Evolutionary conservation across 2,113 vertebrate genomes (phyloP).

Genomic region (Sorex fumeus): DNA sequence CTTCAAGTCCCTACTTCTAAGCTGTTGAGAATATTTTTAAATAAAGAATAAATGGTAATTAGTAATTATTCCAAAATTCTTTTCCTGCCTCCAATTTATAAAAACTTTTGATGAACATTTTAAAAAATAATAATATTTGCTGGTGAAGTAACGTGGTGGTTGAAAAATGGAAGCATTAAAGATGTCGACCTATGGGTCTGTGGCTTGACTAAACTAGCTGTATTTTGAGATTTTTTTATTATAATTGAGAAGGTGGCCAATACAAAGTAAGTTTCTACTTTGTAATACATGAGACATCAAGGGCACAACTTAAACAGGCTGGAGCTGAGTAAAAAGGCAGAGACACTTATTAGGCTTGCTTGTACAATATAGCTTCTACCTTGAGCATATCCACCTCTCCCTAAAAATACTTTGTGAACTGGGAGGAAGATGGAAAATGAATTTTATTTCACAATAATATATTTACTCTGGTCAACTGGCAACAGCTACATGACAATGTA

Average conservation of each 20-base stretch:
- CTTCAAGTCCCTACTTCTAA: no score
- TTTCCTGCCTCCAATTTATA: no score
- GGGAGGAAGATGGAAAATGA: background rate
- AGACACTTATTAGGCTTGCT: background rate
- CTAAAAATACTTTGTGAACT: background rate
- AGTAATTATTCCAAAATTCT: no score
- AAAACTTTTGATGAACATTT: no score
- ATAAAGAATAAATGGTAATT: no score
- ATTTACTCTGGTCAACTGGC: background rate
- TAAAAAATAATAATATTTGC: no score
- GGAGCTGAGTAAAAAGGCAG: background rate
- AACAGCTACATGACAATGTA: background rate
- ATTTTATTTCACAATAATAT: constrained; percentile 36
- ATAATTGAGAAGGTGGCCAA: background rate
- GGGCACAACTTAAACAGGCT: background rate
- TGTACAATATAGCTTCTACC: background rate
- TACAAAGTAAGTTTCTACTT: background rate
- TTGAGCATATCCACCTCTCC: background rate
- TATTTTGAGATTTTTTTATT: background rate
- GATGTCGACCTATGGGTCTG: background rate
- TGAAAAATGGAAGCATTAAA: background rate
- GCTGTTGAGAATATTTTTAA: no score
- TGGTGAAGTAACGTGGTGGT: no score
- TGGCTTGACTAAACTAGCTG: background rate
- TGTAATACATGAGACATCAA: background rate